Evolutionary conservation across 64 coral and sea anemone genomes (phyloP).

Genomic region (Pachyseris speciosa): DNA sequence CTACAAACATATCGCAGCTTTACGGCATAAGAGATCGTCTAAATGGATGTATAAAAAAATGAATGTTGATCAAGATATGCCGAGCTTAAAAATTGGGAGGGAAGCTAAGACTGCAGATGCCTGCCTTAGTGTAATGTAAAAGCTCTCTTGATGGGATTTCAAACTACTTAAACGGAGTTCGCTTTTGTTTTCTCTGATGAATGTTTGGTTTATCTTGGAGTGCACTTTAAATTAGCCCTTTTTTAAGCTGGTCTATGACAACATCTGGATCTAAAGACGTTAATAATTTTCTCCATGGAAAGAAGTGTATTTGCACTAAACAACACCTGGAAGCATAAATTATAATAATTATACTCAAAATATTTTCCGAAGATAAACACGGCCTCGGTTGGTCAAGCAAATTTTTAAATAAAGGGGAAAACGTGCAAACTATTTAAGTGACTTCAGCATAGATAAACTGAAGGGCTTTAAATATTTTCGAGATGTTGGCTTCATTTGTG

Average conservation of each 20-base stretch:
- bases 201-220: not conserved
- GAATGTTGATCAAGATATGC: too few species aligned
- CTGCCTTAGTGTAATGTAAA: too few species aligned
- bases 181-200: not conserved
- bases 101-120: too few species aligned
- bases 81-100: too few species aligned
- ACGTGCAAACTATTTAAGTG: too few species aligned
- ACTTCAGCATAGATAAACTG: too few species aligned
- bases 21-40: too few species aligned
- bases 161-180: not conserved
- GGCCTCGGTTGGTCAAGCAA: not conserved
- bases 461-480: not conserved
- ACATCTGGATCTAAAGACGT: not conserved
- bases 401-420: not conserved
- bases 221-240: not conserved
- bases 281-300: constrained; percentile 1
- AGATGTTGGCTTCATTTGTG: too few species aligned
- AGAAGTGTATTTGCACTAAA: not conserved
- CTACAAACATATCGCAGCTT: too few species aligned
- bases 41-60: too few species aligned
- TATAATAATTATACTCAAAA: constrained; percentile 1
- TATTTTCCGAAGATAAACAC: not conserved
- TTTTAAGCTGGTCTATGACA: not conserved
- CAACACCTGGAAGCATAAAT: constrained; percentile 7
- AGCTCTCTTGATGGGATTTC: not conserved